phyloP scores from a whole-genome alignment of 2,797 vertebrate species.

The Florisuga fusca region DNA sequence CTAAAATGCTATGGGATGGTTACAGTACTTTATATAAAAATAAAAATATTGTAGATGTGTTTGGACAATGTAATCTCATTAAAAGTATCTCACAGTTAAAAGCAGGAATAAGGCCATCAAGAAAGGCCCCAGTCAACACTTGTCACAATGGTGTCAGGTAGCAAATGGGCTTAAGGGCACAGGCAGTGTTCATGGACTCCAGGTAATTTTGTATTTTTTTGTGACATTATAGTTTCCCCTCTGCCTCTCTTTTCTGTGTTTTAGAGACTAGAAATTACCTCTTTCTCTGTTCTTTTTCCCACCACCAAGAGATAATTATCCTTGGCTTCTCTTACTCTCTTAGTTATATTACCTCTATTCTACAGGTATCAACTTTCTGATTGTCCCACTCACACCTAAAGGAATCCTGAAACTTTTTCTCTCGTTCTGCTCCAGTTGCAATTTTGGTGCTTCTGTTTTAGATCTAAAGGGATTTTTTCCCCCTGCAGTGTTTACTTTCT shows the following conservation, averaged over 20 bases:
- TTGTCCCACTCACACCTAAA: neutral
- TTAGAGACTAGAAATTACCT: neutral
- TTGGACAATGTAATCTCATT: neutral
- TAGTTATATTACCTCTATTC: neutral
- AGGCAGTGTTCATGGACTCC: neutral
- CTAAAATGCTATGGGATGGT: neutral
- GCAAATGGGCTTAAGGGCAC: neutral
- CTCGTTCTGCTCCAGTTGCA: neutral
- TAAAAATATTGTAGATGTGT: neutral
- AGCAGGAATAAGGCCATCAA: neutral
- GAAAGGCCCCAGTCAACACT: neutral
- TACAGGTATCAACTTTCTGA: neutral
- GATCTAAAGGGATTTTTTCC: fast-evolving
- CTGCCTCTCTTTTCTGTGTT: neutral
- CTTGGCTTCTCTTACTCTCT: neutral
- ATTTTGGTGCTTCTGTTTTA: neutral
- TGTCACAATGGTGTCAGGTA: neutral
- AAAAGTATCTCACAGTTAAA: neutral
- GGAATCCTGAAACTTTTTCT: neutral
- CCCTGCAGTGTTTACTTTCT: neutral
- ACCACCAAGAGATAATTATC: neutral
- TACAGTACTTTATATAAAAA: neutral
- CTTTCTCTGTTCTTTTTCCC: neutral
- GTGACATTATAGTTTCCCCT: neutral
- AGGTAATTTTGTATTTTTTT: neutral